Evolutionary conservation across 2,113 vertebrate genomes (phyloP).

Genomic region (Sisor rabdophorus): DNA sequence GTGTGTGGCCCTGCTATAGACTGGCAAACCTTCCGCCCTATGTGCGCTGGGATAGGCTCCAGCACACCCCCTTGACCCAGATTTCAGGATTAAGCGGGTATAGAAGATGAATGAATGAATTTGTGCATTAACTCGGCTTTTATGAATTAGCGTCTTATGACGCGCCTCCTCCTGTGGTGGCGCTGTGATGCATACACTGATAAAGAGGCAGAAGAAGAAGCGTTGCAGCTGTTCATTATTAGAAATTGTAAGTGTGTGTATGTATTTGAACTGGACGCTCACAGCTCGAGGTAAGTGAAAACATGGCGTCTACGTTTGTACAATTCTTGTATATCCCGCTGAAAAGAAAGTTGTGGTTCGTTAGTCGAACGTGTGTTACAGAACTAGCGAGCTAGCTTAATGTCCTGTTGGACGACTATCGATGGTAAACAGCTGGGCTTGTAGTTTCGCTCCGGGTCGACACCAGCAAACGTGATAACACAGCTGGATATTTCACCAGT

Average conservation of each 20-base stretch:
- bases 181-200: conserved; percentile 18
- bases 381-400: not conserved
- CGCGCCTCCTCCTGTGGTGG: not conserved
- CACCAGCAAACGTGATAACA: not conserved
- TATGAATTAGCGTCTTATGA: no score
- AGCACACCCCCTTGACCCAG: no score
- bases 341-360: not conserved
- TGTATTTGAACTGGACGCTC: conserved; percentile 11
- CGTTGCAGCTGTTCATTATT: conserved; percentile 38
- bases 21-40: no score
- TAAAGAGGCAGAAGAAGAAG: conserved; percentile 34
- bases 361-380: not conserved
- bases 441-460: not conserved
- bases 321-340: no score
- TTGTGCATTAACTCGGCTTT: no score
- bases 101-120: no score
- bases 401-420: not conserved
- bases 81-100: no score
- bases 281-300: conserved; percentile 24
- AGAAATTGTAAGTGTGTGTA: conserved; percentile 11
- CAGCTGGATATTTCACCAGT: not conserved
- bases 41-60: no score
- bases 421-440: not conserved
- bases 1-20: no score
- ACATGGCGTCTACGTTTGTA: no score